Evolutionary conservation across 2,113 vertebrate genomes (phyloP).

Genomic region (Etheostoma spectabile): DNA sequence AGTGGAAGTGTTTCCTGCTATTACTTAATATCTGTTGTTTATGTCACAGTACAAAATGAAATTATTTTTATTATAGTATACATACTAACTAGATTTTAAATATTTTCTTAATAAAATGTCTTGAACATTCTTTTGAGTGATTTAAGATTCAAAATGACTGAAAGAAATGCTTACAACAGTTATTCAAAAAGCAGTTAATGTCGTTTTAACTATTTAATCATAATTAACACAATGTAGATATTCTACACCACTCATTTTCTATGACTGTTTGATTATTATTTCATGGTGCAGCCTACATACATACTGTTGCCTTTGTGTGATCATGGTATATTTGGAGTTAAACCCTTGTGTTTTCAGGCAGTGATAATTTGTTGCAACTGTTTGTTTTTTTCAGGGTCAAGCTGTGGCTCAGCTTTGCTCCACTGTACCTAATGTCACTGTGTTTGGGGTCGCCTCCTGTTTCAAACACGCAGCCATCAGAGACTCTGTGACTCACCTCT

Average conservation of each 20-base stretch:
- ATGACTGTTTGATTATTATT: background rate
- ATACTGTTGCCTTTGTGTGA: background rate
- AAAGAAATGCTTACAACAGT: background rate
- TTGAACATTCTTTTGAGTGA: background rate
- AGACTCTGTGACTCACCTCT: slow-evolving; percentile 94
- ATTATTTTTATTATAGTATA: too few species aligned
- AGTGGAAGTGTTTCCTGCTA: background rate
- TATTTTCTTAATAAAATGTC: background rate
- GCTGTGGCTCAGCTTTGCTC: slow-evolving; percentile 97
- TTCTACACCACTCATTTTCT: background rate
- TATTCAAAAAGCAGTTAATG: background rate
- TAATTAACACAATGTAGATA: background rate
- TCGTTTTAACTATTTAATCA: background rate
- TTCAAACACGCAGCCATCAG: slow-evolving; percentile 98
- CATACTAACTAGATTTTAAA: background rate
- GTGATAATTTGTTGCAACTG: slow-evolving; percentile 44
- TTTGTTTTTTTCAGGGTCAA: slow-evolving; percentile 89
- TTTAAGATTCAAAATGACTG: background rate
- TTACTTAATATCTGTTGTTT: background rate
- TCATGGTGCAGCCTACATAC: background rate
- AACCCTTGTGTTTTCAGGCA: background rate
- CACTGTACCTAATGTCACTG: slow-evolving; percentile 91
- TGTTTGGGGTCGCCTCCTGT: slow-evolving; percentile 95
- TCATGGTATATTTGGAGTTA: background rate
- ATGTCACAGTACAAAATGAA: background rate